A percentile compares a stretch with the other conserved stretches of the same genome.
Evolutionary conservation across 2,113 vertebrate genomes (phyloP).

Genomic region (Muntiacus muntjak): DNA sequence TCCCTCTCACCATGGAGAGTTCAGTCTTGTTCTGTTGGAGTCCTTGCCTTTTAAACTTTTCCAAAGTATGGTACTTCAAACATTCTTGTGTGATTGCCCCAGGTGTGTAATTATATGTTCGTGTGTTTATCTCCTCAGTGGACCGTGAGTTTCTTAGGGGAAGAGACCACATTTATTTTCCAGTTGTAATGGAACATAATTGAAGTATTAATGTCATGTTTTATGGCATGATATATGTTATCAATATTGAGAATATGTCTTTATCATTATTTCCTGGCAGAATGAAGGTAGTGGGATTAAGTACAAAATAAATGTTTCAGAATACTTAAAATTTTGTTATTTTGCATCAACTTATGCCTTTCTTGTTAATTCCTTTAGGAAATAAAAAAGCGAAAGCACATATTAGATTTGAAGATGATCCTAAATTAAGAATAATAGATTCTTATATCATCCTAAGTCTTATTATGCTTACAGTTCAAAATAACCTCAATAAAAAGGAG

Average conservation of each 20-base stretch:
- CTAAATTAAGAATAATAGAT: background rate
- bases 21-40: background rate
- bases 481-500: background rate
- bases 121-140: background rate
- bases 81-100: background rate
- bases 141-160: background rate
- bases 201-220: background rate
- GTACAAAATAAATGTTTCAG: background rate
- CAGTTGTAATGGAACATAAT: background rate
- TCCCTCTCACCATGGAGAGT: background rate
- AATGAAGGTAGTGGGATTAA: background rate
- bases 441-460: background rate
- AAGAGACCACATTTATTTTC: background rate
- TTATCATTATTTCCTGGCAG: background rate
- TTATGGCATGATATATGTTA: background rate
- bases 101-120: background rate
- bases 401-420: background rate
- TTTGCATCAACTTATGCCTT: background rate
- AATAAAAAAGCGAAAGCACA: background rate
- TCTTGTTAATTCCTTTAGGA: background rate
- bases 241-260: background rate
- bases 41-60: background rate
- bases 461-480: slow-evolving; percentile 13
- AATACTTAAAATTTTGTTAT: background rate
- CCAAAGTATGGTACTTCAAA: background rate